These are phyloP conservation scores for Aphidius colemani DNA, from an alignment of 2,888 invertebrate genomes.

Conservation along the genomic window DNA sequence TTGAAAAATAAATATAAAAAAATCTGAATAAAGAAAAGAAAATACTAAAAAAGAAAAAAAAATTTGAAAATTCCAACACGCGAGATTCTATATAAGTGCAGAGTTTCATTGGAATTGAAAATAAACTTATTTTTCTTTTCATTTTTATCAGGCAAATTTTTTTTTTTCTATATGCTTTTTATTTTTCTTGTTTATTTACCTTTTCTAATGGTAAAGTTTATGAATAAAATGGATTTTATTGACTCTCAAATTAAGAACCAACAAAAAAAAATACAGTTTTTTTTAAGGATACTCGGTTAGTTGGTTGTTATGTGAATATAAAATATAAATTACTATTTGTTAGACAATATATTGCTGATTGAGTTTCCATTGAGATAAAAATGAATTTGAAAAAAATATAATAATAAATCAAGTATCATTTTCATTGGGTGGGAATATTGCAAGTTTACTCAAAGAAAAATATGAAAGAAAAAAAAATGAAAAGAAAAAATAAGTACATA, in stretches of 20 bases:
- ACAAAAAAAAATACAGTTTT: too few species aligned
- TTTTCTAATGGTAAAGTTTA: not conserved
- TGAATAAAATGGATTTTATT: not conserved
- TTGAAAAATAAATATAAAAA: not conserved
- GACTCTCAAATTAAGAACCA: too few species aligned
- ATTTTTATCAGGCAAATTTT: too few species aligned
- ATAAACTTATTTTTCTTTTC: not conserved
- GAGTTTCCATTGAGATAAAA: too few species aligned
- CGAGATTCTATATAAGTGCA: not conserved
- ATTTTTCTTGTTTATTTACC: not conserved
- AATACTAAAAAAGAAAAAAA: constrained; percentile 24
- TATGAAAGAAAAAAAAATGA: constrained; percentile 5
- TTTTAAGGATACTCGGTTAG: too few species aligned
- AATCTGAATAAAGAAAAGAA: constrained; percentile 20
- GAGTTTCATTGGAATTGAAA: not conserved
- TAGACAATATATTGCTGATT: too few species aligned
- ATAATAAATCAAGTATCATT: not conserved
- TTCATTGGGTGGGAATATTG: not conserved
- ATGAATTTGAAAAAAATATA: not conserved
- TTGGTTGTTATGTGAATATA: too few species aligned
- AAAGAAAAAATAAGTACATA: constrained; percentile 10
- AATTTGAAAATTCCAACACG: constrained; percentile 11
- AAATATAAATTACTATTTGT: too few species aligned
- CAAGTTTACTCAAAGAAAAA: not conserved
- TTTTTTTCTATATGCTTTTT: too few species aligned